phyloP scores from a whole-genome alignment of 1,140 invertebrate species.

The Microplitis mediator region DNA sequence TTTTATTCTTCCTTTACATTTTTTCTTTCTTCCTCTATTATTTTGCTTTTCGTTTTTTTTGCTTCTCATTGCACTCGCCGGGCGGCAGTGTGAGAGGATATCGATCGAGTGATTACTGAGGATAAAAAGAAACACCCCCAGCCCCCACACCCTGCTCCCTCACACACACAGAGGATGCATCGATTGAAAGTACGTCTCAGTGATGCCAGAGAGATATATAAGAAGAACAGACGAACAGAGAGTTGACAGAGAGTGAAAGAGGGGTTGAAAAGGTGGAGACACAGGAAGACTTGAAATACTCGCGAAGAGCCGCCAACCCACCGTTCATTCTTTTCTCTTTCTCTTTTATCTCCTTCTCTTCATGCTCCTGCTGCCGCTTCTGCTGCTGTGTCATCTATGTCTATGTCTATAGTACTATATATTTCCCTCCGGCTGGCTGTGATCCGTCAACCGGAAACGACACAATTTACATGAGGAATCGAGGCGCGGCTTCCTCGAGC shows the following conservation, averaged over 20 bases:
- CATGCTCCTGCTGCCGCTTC: no score
- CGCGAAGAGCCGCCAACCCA: neutral
- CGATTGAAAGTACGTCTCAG: constrained; percentile 21
- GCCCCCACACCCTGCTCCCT: no score
- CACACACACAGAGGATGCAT: neutral
- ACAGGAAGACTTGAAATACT: neutral
- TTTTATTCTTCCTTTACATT: neutral
- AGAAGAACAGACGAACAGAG: neutral
- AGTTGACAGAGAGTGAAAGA: constrained; percentile 2
- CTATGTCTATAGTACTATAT: neutral
- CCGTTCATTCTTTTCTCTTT: no score
- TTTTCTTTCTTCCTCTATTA: neutral
- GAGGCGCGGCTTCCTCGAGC: constrained; percentile 36
- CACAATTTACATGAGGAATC: constrained; percentile 54
- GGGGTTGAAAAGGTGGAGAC: neutral
- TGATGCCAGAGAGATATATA: neutral
- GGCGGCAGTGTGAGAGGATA: neutral
- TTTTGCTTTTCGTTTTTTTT: neutral
- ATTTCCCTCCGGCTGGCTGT: constrained; percentile 38
- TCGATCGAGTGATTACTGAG: constrained; percentile 33
- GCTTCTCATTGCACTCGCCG: neutral
- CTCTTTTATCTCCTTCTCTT: no score
- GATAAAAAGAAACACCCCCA: constrained; percentile 18
- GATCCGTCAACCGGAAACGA: constrained; percentile 52
- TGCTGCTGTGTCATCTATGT: no score